Evolutionary conservation across 2,797 vertebrate genomes (phyloP).

Genomic region (Pseudochirops cupreus): DNA sequence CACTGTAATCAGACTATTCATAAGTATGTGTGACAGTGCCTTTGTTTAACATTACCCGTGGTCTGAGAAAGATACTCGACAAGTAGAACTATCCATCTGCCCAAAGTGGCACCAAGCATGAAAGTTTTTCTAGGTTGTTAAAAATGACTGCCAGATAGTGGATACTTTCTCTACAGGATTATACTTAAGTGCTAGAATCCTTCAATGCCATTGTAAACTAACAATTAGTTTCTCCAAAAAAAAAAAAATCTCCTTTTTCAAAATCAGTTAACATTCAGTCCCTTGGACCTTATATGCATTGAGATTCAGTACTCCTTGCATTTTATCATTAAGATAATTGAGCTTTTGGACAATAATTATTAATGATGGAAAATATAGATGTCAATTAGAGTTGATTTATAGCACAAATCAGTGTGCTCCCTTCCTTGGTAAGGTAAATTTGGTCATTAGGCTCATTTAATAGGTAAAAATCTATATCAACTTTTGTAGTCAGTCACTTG

Average conservation of each 20-base stretch:
- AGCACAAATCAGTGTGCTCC: too few species aligned
- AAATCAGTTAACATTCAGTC: neutral
- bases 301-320: neutral
- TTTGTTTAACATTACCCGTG: neutral
- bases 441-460: neutral
- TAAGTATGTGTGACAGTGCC: neutral
- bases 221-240: neutral
- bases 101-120: neutral
- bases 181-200: neutral
- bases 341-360: neutral
- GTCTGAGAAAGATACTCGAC: neutral
- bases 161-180: neutral
- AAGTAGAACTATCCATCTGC: neutral
- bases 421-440: neutral
- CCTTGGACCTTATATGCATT: neutral
- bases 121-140: neutral
- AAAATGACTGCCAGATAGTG: rapidly evolving
- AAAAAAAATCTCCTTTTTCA: neutral
- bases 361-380: slow-evolving; percentile 4
- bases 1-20: neutral
- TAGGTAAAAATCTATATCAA: neutral
- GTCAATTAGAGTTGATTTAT: neutral
- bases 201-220: rapidly evolving
- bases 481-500: neutral
- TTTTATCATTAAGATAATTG: slow-evolving; percentile 39